A percentile compares a stretch with the other conserved stretches of the same genome.
Conservation (phyloP, 92 coral and sea anemone species). For the Palythoa heliodiscus region DNA sequence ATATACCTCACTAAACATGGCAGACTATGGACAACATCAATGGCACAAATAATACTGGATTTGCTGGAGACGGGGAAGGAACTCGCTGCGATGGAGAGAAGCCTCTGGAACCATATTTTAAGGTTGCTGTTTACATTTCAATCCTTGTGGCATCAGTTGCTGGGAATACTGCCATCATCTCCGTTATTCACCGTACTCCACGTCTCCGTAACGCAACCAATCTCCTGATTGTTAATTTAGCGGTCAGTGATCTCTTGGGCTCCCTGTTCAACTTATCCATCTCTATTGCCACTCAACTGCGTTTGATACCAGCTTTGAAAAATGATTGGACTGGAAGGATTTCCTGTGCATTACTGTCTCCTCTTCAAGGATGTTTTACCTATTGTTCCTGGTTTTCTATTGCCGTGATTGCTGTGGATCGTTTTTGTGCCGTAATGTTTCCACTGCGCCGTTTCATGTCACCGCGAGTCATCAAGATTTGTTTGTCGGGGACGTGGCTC, state of each 20-base stretch:
- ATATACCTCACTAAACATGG: no score
- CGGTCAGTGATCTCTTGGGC: constrained; percentile 68
- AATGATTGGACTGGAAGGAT: constrained; percentile 60
- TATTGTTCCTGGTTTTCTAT: constrained; percentile 84
- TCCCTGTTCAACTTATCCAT: constrained; percentile 62
- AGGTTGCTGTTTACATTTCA: constrained; percentile 53
- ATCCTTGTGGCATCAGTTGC: constrained; percentile 56
- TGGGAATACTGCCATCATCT: constrained; percentile 70
- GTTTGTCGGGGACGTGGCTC: constrained; percentile 75
- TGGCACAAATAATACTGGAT: neutral
- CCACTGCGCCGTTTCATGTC: constrained; percentile 71
- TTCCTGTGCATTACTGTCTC: constrained; percentile 53
- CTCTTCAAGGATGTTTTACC: constrained; percentile 69
- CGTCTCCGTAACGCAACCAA: constrained; percentile 74
- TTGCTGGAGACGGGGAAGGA: neutral
- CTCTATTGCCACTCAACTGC: constrained; percentile 53
- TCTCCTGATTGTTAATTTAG: constrained; percentile 69
- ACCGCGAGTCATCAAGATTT: constrained; percentile 58
- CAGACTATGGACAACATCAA: neutral
- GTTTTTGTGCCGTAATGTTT: constrained; percentile 82
- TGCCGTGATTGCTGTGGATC: constrained; percentile 85
- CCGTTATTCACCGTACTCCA: constrained; percentile 54
- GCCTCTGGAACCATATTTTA: constrained; percentile 17
- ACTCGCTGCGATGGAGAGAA: neutral
- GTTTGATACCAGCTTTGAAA: constrained; percentile 59